These are phyloP conservation scores for Nudaria mundana DNA, from an alignment of 2,888 invertebrate genomes.

Conservation along the genomic window DNA sequence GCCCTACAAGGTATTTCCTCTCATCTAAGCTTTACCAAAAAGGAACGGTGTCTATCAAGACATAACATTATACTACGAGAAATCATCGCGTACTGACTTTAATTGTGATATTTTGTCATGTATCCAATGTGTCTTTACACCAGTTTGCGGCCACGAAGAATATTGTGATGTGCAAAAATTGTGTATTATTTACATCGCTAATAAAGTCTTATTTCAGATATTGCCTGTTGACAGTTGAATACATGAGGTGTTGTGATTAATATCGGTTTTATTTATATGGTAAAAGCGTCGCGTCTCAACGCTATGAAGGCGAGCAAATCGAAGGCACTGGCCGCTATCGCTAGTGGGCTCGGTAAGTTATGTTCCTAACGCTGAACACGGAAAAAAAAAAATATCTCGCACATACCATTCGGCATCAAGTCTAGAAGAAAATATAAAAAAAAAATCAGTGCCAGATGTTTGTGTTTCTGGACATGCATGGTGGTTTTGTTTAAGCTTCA, in stretches of 20 bases:
- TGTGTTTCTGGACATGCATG: slow-evolving; percentile 46
- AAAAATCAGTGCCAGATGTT: slow-evolving; percentile 58
- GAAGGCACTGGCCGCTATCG: slow-evolving; percentile 94
- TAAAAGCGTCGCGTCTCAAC: slow-evolving; percentile 85
- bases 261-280: slow-evolving; percentile 83
- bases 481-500: slow-evolving; percentile 43
- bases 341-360: slow-evolving; percentile 94
- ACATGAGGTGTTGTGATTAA: slow-evolving; percentile 75
- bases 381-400: slow-evolving; percentile 36
- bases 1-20: slow-evolving; percentile 90
- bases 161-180: slow-evolving; percentile 48
- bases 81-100: slow-evolving; percentile 58
- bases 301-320: slow-evolving; percentile 87
- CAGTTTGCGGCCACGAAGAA: slow-evolving; percentile 42
- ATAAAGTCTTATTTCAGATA: slow-evolving; percentile 79
- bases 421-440: slow-evolving; percentile 2
- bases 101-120: slow-evolving; percentile 49
- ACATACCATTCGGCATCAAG: slow-evolving; percentile 9
- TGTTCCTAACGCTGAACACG: slow-evolving; percentile 33
- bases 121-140: slow-evolving; percentile 29
- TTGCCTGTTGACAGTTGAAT: slow-evolving; percentile 60
- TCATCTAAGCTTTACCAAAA: slow-evolving; percentile 58
- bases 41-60: slow-evolving; percentile 53
- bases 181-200: slow-evolving; percentile 58
- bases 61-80: slow-evolving; percentile 50